These are phyloP conservation scores for Aeoliscus strigatus DNA, from an alignment of 2,797 vertebrate species.

Conservation along the genomic window DNA sequence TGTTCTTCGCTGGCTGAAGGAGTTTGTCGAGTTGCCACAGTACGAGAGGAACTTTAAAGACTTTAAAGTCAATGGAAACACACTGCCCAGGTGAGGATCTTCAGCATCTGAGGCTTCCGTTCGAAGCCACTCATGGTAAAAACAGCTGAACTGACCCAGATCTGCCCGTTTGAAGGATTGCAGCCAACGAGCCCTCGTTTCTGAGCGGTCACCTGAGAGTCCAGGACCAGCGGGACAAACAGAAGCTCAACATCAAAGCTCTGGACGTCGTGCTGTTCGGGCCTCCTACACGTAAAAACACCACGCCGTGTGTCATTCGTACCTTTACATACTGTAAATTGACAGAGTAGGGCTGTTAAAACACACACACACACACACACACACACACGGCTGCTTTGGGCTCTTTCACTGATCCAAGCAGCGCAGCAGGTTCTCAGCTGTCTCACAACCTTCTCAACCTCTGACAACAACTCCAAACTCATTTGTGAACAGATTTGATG, in stretches of 20 bases:
- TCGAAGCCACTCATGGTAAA: too few species aligned
- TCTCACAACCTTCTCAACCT: too few species aligned
- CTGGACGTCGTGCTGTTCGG: slow-evolving; percentile 97
- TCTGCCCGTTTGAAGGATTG: slow-evolving; percentile 79
- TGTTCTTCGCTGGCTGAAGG: slow-evolving; percentile 88
- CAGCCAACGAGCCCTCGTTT: slow-evolving; percentile 91
- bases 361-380: too few species aligned
- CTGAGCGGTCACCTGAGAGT: slow-evolving; percentile 91
- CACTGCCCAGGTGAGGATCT: slow-evolving; percentile 85
- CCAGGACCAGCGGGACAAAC: slow-evolving; percentile 93
- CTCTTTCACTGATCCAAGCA: too few species aligned
- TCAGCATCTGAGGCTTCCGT: too few species aligned
- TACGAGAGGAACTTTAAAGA: slow-evolving; percentile 95
- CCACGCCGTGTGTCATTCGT: neutral
- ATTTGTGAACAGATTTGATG: too few species aligned
- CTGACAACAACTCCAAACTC: too few species aligned
- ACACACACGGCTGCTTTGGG: too few species aligned
- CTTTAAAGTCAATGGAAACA: slow-evolving; percentile 91
- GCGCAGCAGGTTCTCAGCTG: too few species aligned
- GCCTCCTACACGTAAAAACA: slow-evolving; percentile 85
- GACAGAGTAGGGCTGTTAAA: too few species aligned
- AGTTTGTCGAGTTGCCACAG: slow-evolving; percentile 97
- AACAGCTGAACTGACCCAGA: neutral
- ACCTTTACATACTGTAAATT: too few species aligned
- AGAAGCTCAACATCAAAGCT: slow-evolving; percentile 97